Evolutionary conservation across 2,797 vertebrate genomes (phyloP).

Genomic region (Sebastes diploproa): DNA sequence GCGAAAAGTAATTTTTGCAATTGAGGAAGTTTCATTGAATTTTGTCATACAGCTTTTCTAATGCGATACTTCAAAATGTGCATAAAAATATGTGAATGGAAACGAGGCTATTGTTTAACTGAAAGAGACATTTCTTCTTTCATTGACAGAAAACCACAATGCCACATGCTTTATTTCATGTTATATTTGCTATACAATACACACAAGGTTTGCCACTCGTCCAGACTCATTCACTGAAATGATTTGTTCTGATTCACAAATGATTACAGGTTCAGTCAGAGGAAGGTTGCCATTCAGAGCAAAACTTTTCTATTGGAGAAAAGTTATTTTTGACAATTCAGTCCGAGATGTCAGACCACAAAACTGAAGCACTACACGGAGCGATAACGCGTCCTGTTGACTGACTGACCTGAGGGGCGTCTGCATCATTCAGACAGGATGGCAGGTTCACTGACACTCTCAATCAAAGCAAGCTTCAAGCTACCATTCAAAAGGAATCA

Average conservation of each 20-base stretch:
- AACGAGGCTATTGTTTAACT: no score
- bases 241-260: no score
- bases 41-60: no score
- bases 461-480: constrained; percentile 2
- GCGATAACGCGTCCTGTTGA: not conserved
- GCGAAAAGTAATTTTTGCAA: no score
- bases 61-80: no score
- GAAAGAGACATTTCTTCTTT: not conserved
- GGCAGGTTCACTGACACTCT: constrained; percentile 4
- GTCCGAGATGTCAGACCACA: not conserved
- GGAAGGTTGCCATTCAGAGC: not conserved
- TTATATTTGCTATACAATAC: no score
- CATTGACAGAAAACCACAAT: not conserved
- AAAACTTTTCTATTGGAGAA: not conserved
- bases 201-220: no score
- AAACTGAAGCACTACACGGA: not conserved
- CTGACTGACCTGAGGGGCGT: constrained; percentile 3
- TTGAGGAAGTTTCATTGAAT: no score
- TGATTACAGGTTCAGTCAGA: not conserved
- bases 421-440: not conserved
- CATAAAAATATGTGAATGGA: no score
- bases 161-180: no score
- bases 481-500: not conserved
- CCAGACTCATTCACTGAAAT: no score
- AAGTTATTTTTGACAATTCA: not conserved